These are phyloP conservation scores for Archips xylosteana DNA, from an alignment of 2,888 invertebrate species.

Conservation along the genomic window DNA sequence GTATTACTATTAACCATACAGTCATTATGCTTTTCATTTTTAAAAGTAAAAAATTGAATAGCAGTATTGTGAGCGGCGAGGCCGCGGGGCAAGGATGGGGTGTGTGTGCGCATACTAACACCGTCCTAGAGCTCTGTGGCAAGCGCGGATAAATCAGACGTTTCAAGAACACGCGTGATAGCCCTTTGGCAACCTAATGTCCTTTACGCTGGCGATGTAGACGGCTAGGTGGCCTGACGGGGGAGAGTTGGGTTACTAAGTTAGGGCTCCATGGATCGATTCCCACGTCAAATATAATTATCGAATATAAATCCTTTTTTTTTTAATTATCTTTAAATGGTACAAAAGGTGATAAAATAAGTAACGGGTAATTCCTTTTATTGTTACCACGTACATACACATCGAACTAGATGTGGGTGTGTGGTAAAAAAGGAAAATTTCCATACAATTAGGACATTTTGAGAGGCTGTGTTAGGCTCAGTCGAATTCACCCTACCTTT, in stretches of 20 bases:
- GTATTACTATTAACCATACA: background rate
- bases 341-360: too few species aligned
- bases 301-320: too few species aligned
- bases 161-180: slow-evolving; percentile 37
- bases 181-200: slow-evolving; percentile 13
- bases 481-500: too few species aligned
- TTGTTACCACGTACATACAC: too few species aligned
- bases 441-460: too few species aligned
- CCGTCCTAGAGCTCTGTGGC: slow-evolving; percentile 31
- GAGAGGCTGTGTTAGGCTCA: too few species aligned
- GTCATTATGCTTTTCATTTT: background rate
- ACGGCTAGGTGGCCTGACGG: background rate
- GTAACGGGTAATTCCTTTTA: too few species aligned
- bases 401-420: too few species aligned
- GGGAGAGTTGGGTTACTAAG: background rate
- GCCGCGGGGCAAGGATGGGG: slow-evolving; percentile 33
- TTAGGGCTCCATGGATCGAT: background rate
- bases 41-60: background rate
- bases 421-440: too few species aligned
- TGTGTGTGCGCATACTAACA: slow-evolving; percentile 36
- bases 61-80: slow-evolving; percentile 11
- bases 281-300: background rate
- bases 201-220: background rate
- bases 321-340: too few species aligned
- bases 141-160: slow-evolving; percentile 27